These are phyloP conservation scores for Bombus cullumanus DNA, from an alignment of 1,140 invertebrate species.

Conservation along the genomic window DNA sequence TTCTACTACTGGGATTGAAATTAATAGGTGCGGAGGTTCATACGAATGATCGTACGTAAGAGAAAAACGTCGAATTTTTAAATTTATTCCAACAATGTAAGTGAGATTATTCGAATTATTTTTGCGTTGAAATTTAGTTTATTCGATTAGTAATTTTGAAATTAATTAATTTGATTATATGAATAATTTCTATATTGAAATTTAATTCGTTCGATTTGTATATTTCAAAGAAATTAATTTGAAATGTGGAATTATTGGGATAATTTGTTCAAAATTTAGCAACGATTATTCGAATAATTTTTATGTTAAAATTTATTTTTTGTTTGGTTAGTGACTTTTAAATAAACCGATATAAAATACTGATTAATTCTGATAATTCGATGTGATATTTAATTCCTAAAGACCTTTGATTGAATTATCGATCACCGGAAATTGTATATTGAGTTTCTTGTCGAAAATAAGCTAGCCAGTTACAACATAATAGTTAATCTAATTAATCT, in stretches of 20 bases:
- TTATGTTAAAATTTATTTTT: neutral
- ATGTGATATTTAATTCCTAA: neutral
- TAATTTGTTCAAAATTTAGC: too few species aligned
- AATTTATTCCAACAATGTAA: too few species aligned
- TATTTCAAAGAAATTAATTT: too few species aligned
- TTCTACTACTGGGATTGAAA: neutral
- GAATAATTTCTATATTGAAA: too few species aligned
- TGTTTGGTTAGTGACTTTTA: neutral
- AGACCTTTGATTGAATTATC: constrained; percentile 10
- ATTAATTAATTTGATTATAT: too few species aligned
- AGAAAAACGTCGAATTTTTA: neutral
- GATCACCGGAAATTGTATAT: neutral
- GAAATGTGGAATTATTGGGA: too few species aligned
- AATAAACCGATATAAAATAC: neutral
- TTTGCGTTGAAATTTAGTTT: too few species aligned
- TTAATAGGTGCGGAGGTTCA: neutral
- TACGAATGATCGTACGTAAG: too few species aligned
- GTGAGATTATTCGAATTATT: too few species aligned
- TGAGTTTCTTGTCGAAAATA: neutral
- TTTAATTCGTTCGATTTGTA: too few species aligned
- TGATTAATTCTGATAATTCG: neutral
- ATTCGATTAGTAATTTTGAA: too few species aligned
- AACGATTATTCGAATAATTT: too few species aligned
- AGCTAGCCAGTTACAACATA: constrained; percentile 27
- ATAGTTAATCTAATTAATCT: constrained; percentile 22